Evolutionary conservation across 2,113 vertebrate genomes (phyloP).

Genomic region (Ceyx margarethae): DNA sequence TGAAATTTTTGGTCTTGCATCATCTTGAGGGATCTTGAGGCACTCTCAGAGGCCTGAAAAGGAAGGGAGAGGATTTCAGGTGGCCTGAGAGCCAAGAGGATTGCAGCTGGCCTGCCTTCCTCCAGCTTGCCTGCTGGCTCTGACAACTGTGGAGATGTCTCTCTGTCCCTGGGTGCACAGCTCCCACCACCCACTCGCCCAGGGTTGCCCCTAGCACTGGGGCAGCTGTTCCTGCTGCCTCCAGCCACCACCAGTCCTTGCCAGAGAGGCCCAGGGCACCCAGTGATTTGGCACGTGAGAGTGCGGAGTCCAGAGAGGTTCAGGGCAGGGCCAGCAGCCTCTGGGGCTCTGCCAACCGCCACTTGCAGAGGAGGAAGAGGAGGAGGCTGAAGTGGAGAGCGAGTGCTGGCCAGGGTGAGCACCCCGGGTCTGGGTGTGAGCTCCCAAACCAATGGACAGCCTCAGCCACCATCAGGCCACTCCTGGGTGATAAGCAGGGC

Average conservation of each 20-base stretch:
- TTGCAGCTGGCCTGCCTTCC: not conserved
- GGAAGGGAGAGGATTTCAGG: not conserved
- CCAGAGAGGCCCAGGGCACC: not conserved
- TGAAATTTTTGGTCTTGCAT: not conserved
- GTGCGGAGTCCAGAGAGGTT: not conserved
- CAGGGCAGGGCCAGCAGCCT: not conserved
- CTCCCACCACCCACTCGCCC: not conserved
- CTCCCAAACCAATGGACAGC: not conserved
- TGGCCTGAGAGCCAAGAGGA: not conserved
- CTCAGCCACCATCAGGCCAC: not conserved
- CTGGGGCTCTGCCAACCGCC: accelerated
- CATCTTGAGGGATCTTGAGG: not conserved
- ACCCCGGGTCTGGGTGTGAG: not conserved
- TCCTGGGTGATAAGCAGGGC: not conserved
- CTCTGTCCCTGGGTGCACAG: accelerated
- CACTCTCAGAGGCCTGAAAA: not conserved
- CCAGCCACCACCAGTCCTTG: not conserved
- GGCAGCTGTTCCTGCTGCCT: not conserved
- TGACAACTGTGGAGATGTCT: not conserved
- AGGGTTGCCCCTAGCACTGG: not conserved
- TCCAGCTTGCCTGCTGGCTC: not conserved
- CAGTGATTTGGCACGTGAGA: accelerated
- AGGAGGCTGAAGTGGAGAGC: not conserved
- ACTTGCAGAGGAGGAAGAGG: accelerated
- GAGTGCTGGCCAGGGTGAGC: accelerated